Percentiles rank a stretch among this genome's conserved stretches.
phyloP scores from a whole-genome alignment of 1,140 invertebrate species.

The Caerostris darwini region DNA sequence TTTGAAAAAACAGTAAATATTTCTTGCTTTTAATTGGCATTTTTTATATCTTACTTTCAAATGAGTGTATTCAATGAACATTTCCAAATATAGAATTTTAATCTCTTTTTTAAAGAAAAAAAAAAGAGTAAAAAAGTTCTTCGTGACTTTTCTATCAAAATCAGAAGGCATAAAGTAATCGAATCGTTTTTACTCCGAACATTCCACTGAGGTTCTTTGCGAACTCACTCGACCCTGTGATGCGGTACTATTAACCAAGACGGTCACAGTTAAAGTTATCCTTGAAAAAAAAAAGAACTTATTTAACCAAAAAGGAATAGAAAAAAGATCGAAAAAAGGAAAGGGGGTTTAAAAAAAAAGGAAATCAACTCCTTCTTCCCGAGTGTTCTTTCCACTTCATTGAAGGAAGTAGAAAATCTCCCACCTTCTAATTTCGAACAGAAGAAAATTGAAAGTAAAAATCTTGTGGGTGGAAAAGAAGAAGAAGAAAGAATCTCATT shows the following conservation, averaged over 20 bases:
- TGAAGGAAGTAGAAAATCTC: not conserved
- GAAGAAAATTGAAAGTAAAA: not conserved
- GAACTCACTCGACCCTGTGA: not conserved
- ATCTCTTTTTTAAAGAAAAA: not conserved
- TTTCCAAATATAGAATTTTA: not conserved
- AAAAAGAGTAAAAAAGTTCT: not conserved
- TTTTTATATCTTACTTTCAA: not conserved
- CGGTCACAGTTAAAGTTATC: conserved; percentile 4
- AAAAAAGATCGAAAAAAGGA: not conserved
- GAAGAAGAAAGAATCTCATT: not conserved
- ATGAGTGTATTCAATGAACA: not conserved
- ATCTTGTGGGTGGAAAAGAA: not conserved
- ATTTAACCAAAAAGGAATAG: not conserved
- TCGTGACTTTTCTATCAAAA: conserved; percentile 21
- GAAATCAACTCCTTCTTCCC: not conserved
- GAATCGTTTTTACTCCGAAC: not conserved
- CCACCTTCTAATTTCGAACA: not conserved
- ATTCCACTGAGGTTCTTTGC: not conserved
- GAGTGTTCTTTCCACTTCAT: not conserved
- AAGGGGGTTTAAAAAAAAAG: not conserved
- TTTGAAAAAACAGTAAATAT: too few species aligned
- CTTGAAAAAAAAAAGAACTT: not conserved
- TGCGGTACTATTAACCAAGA: not conserved
- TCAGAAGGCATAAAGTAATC: not conserved
- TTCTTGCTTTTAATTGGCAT: not conserved